phyloP scores from a whole-genome alignment of 37 sponge, comb jelly and placozoan genomes.

The Bolinopsis microptera region DNA sequence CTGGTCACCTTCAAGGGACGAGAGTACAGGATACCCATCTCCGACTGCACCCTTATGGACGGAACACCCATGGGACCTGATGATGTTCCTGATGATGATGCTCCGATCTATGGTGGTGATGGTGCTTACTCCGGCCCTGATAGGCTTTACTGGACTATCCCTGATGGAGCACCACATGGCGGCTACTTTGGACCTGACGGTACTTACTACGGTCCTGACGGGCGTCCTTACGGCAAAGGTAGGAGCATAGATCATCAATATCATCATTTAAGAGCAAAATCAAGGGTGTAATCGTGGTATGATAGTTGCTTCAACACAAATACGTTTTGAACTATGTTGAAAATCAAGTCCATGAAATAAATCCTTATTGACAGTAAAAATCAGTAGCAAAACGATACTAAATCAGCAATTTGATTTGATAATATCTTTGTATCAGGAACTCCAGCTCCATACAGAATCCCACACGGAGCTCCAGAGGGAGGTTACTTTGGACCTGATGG shows the following conservation, averaged over 20 bases:
- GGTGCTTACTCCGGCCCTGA: neutral
- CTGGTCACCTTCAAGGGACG: constrained; percentile 36
- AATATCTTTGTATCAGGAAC: neutral
- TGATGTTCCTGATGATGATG: constrained; percentile 10
- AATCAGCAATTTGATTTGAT: too few relatives aligned
- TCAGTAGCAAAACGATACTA: too few relatives aligned
- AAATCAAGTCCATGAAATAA: too few relatives aligned
- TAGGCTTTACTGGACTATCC: neutral
- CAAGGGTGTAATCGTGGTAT: too few relatives aligned
- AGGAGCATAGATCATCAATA: too few relatives aligned
- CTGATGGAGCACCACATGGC: constrained; percentile 22
- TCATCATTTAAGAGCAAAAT: too few relatives aligned
- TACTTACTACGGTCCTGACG: constrained; percentile 8
- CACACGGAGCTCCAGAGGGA: constrained; percentile 9
- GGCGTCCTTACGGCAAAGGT: constrained; percentile 25
- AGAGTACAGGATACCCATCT: constrained; percentile 30
- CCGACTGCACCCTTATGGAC: constrained; percentile 27
- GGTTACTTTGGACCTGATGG: constrained; percentile 51
- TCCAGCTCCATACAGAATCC: neutral
- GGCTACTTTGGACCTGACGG: constrained; percentile 18
- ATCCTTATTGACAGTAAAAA: too few relatives aligned
- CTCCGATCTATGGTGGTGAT: neutral
- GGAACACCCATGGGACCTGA: neutral
- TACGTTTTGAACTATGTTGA: too few relatives aligned
- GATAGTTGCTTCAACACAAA: too few relatives aligned